Evolutionary conservation across 1,140 invertebrate species (phyloP).

Genomic region (Euura saliciscinereae): DNA sequence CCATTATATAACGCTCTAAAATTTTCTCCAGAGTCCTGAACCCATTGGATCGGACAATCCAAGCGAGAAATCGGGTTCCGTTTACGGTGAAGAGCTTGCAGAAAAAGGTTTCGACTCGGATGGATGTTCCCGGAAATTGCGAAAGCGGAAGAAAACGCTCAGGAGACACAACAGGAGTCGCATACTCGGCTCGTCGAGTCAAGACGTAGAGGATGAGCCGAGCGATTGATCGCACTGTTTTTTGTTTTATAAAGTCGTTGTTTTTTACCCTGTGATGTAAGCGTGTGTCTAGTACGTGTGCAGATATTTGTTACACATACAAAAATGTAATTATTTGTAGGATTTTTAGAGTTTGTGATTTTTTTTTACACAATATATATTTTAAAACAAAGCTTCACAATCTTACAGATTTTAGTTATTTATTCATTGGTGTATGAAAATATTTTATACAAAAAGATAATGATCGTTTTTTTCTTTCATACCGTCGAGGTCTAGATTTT

Average conservation of each 20-base stretch:
- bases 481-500: too few relatives aligned
- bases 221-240: not conserved
- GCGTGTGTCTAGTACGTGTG: too few relatives aligned
- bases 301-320: too few relatives aligned
- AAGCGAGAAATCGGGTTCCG: not conserved
- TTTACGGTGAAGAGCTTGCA: not conserved
- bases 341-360: too few relatives aligned
- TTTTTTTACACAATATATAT: too few relatives aligned
- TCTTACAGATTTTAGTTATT: too few relatives aligned
- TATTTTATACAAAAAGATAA: too few relatives aligned
- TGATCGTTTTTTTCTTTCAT: too few relatives aligned
- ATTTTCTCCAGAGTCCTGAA: not conserved
- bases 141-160: not conserved
- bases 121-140: slow-evolving; percentile 6
- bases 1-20: not conserved
- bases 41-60: not conserved
- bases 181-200: not conserved
- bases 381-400: too few relatives aligned
- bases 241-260: not conserved
- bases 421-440: too few relatives aligned
- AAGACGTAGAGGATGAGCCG: not conserved
- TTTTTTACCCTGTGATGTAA: not conserved
- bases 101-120: not conserved
- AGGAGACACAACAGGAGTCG: not conserved
- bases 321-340: too few relatives aligned